Evolutionary conservation across 2,113 vertebrate species (phyloP), one percentile per base, ranked within the genome.

Genomic region (Bujurquina vittata): DNA sequence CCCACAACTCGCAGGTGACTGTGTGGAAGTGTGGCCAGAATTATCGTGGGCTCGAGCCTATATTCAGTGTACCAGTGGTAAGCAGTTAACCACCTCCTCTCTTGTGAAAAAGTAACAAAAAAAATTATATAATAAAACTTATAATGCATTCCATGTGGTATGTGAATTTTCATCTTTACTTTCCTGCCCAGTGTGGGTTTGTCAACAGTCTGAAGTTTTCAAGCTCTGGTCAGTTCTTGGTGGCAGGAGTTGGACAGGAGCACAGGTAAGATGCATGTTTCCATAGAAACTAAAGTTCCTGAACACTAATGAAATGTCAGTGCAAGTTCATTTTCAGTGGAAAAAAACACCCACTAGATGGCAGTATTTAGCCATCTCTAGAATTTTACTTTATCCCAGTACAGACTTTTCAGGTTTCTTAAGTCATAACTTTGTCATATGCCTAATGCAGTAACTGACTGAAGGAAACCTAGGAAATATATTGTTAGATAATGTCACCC

Each of bases 181-280:
- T 23, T 62, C 35, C 35, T 12, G 84, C 55, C 26, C 88, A 98
- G 97, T 56, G 93, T 10, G 96, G 97, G 40, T 99, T 99, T 83
- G 92, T 99, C 90, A 99, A 99, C 89, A 97, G 97, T 81, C 95
- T 99, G 75, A 97, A 97, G 92, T 99, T 99, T 94, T 99, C 98
- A 0, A 96, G 93, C 75, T 74, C 95, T 0, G 98, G 98, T 26
- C 95, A 97, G 84, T 99, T 99, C 89, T 92, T 99, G 72, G 97
- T 98, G 87, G 98, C 97, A 0, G 98, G 98, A 29, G 90, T 98
- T 0, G 98, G 98, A 59, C 98, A 99, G 90, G 98, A 99, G 75
- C 98, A 99, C 96, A 97, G 98, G 98, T 99, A 95, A 87, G 10
- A 35, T 15, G 59, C 15, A 46, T 17, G 77, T 81, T 85, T 82